Conservation (phyloP, 2,113 vertebrate species). For the Callospermophilus lateralis region DNA sequence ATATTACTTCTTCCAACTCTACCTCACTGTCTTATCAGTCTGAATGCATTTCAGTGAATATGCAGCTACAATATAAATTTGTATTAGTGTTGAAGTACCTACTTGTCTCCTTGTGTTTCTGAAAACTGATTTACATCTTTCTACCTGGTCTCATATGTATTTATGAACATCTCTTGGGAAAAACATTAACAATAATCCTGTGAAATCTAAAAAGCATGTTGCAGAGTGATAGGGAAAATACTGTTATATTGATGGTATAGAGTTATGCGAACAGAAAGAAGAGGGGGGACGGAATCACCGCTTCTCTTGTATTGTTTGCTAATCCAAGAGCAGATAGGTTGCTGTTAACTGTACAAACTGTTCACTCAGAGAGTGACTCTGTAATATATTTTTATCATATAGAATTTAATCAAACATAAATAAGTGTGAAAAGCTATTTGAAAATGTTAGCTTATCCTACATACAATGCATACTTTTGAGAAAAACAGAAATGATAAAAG, state of each 20-base stretch:
- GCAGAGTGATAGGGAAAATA: background rate
- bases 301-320: background rate
- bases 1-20: background rate
- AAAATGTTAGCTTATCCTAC: slow-evolving; percentile 36
- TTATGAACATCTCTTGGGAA: background rate
- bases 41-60: background rate
- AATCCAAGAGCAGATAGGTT: background rate
- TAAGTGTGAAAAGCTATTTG: background rate
- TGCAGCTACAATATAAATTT: background rate
- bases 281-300: background rate
- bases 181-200: background rate
- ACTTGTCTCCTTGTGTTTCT: background rate
- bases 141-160: background rate
- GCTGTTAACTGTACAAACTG: background rate
- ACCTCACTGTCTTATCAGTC: background rate
- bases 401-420: background rate
- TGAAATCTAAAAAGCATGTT: background rate
- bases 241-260: background rate
- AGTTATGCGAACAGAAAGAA: background rate
- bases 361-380: background rate
- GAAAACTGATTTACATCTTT: background rate
- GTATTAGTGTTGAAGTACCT: background rate
- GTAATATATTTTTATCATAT: background rate
- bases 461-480: background rate
- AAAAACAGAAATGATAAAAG: slow-evolving; percentile 26